These are phyloP conservation scores for Chaetodon trifasciatus DNA, from an alignment of 2,797 vertebrate species.

Conservation along the genomic window DNA sequence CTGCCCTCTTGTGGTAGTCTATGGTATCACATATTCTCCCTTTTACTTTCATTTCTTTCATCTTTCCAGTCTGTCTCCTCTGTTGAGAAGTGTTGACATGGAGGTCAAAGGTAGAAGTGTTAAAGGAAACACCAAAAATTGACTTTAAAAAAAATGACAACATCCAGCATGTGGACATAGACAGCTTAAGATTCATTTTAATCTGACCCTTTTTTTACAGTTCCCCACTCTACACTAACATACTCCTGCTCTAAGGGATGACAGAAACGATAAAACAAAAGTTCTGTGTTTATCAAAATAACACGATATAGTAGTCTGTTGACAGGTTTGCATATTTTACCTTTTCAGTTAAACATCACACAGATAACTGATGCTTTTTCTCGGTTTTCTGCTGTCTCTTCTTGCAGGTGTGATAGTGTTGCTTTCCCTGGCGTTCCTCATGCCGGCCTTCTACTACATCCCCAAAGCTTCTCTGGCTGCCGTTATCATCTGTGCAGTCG, in stretches of 20 bases:
- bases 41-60: neutral
- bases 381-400: neutral
- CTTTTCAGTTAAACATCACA: too few relatives aligned
- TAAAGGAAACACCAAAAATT: neutral
- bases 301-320: too few relatives aligned
- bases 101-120: neutral
- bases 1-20: conserved; percentile 46
- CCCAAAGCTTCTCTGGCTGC: conserved; percentile 93
- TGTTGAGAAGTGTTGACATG: neutral
- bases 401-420: conserved; percentile 89
- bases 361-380: too few relatives aligned
- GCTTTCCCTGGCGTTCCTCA: conserved; percentile 92
- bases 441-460: conserved; percentile 93
- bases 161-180: neutral
- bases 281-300: too few relatives aligned
- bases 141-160: conserved; percentile 13
- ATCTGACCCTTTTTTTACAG: too few relatives aligned
- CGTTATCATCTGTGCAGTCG: conserved; percentile 93
- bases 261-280: too few relatives aligned
- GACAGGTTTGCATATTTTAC: too few relatives aligned
- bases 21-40: neutral
- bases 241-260: neutral
- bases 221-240: neutral
- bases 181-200: neutral
- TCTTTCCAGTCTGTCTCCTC: neutral